These are phyloP conservation scores for Luidia sarsii DNA, from an alignment of 53 echinoderm and acorn worm species.

Conservation along the genomic window DNA sequence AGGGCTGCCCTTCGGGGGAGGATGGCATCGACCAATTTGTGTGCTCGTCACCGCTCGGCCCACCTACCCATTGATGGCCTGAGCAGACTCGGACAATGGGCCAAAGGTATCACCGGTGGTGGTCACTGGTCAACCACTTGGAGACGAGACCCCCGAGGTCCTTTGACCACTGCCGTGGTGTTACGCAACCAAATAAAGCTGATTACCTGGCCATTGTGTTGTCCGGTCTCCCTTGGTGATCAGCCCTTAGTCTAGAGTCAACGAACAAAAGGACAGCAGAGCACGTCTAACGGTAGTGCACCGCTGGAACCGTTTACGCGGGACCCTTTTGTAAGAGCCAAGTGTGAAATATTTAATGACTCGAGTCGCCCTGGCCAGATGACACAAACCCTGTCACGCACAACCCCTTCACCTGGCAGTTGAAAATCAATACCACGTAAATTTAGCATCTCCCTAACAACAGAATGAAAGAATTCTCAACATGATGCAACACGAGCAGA, in stretches of 20 bases:
- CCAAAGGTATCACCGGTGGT: background rate
- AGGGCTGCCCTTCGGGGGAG: background rate
- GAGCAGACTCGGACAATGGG: background rate
- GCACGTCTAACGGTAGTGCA: too few relatives aligned
- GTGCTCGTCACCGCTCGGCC: background rate
- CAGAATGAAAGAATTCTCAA: too few relatives aligned
- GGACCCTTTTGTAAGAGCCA: slow-evolving; percentile 1
- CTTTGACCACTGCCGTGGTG: background rate
- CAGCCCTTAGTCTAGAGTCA: too few relatives aligned
- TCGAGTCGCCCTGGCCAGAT: too few relatives aligned
- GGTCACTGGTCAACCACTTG: slow-evolving; percentile 13
- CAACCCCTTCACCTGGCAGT: too few relatives aligned
- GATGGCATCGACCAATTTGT: slow-evolving; percentile 29
- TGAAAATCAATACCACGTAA: slow-evolving; percentile 8
- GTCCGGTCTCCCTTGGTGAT: slow-evolving; percentile 22
- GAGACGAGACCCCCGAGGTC: background rate
- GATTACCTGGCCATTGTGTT: slow-evolving; percentile 14
- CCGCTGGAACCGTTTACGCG: background rate
- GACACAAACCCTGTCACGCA: too few relatives aligned
- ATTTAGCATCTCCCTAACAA: too few relatives aligned
- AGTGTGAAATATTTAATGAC: slow-evolving; percentile 42
- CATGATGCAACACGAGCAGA: too few relatives aligned
- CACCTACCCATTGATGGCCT: background rate
- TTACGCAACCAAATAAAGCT: slow-evolving; percentile 34
- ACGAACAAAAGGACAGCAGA: too few relatives aligned